A percentile compares a stretch with the other conserved stretches of the same genome.
Evolutionary conservation across 1,140 invertebrate species (phyloP).

Genomic region (Cydia splendana): DNA sequence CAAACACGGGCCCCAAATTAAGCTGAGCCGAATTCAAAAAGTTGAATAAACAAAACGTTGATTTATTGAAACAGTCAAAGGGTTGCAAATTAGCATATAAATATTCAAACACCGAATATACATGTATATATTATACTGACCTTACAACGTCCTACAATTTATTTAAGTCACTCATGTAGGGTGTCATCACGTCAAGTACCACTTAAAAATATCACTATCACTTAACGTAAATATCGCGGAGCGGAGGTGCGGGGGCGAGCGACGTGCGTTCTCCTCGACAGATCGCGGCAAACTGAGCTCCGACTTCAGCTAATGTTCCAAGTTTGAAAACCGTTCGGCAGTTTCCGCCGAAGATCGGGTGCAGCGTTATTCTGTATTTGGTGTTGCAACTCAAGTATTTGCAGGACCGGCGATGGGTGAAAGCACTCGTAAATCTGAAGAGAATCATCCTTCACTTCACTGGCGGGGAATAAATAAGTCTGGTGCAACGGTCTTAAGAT

Average conservation of each 20-base stretch:
- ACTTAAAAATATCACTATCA: slow-evolving; percentile 3
- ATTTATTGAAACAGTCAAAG: not conserved
- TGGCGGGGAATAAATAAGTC: not conserved
- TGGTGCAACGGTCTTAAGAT: not conserved
- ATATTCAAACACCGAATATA: not conserved
- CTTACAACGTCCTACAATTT: slow-evolving; percentile 14
- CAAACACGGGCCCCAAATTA: slow-evolving; percentile 3
- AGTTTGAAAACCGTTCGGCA: slow-evolving; percentile 14
- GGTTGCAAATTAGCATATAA: not conserved
- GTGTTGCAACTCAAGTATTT: slow-evolving; percentile 15
- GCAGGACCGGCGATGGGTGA: slow-evolving; percentile 17
- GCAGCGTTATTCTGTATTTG: slow-evolving; percentile 16
- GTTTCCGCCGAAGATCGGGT: slow-evolving; percentile 5
- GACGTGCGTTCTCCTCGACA: not conserved
- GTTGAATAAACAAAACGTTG: slow-evolving; percentile 4
- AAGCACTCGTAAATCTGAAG: slow-evolving; percentile 20
- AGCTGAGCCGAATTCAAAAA: slow-evolving; percentile 6
- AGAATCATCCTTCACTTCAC: slow-evolving; percentile 3
- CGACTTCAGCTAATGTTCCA: slow-evolving; percentile 13
- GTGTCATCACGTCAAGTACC: slow-evolving; percentile 3
- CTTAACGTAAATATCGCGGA: slow-evolving; percentile 7
- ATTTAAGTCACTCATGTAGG: slow-evolving; percentile 12
- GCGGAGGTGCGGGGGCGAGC: not conserved
- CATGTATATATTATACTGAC: not conserved
- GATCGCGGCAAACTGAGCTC: slow-evolving; percentile 13